Base-by-base conservation (phyloP, 1,140 invertebrate species). In the Paralvinella palmiformis region DNA sequence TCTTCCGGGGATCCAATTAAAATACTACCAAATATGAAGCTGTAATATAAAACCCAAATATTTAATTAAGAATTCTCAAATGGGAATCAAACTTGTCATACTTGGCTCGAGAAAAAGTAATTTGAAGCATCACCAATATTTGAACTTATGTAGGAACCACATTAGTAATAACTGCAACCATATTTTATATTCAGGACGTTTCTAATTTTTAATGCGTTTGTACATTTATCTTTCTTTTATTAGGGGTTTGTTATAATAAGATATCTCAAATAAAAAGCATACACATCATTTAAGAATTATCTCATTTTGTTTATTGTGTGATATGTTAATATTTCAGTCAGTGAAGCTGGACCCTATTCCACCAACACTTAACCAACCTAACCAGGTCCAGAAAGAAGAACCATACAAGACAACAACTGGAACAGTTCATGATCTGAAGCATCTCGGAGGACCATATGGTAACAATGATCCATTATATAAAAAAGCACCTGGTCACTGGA, bases 401-500 rank as follows among this genome's bases (percentile, higher is more conserved):
- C 68, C 72, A 37, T 79, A 68, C 68, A 66, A 74, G 56, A 80
- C 79, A 52, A 81, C 78, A 22, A 75, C 73, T 29, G 75, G 75
- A 31, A 70, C 72, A 56, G 65, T 67, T 56, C 75, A 79, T 71
- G 78, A 81, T 64, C 64, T 66, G 50, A 81, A 81, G 70, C 76
- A 74, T 64, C 72, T 69, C 27, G 72, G 71, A 55, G 63, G 45
- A 24, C 37, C 33, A 56, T 57, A 32, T 53, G 63, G 64, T 36
- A 63, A 37, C 37, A 53, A 17, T 17, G 65, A 68, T 63, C 61
- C 70, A 32, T 35, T 75, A 15, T 73, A 78, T 61, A 69, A 72
- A 52, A 79, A 78, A 66, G 73, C 76, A 32, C 79, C 79, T 31
- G 76, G 73, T 52, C 77, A 76, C 59, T 78, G 73, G 73, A 79